Evolutionary conservation across 2,888 invertebrate genomes (phyloP).

Genomic region (Ctena decussata): DNA sequence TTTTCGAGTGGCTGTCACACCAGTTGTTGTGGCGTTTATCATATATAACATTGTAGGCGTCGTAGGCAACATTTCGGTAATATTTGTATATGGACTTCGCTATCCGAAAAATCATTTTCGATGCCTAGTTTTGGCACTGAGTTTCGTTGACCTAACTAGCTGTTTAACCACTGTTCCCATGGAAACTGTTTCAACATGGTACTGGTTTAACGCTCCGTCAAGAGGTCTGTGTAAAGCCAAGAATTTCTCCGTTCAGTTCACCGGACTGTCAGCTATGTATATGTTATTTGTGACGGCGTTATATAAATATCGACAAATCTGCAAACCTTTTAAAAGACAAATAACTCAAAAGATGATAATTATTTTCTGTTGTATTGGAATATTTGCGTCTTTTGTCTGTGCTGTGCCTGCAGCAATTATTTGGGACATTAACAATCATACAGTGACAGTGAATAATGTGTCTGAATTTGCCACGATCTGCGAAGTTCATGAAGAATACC

Average conservation of each 20-base stretch:
- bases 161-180: not conserved
- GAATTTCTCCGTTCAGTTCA: not conserved
- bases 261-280: not conserved
- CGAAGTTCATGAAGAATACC: not conserved
- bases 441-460: not conserved
- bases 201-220: not conserved
- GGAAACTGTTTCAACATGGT: not conserved
- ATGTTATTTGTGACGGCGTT: not conserved
- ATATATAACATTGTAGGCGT: not conserved
- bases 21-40: not conserved
- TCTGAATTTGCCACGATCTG: not conserved
- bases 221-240: not conserved
- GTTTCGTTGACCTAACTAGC: not conserved
- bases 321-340: not conserved
- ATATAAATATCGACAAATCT: not conserved
- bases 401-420: not conserved
- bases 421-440: not conserved
- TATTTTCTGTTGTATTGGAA: not conserved
- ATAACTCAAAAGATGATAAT: not conserved
- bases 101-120: not conserved
- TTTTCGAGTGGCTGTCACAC: no score
- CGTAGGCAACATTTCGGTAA: not conserved
- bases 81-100: not conserved
- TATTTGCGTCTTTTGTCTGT: not conserved
- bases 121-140: not conserved